Conservation (phyloP, 2,888 invertebrate genomes). For the Orthonevra nobilis region DNA sequence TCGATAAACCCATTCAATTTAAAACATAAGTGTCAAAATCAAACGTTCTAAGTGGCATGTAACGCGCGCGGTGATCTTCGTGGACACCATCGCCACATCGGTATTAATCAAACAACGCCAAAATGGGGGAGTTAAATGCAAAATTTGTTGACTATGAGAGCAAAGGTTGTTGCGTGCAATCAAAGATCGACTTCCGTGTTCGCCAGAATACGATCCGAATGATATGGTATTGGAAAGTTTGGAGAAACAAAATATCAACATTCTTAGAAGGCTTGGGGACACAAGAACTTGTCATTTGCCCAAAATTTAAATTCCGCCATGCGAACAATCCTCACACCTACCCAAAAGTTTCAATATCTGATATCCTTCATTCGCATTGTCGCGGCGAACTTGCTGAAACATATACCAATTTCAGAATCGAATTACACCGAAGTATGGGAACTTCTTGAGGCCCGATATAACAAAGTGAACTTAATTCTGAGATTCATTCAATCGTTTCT, state of each 20-base stretch:
- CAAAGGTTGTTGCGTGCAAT: neutral
- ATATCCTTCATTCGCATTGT: conserved; percentile 46
- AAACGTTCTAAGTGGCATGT: too few relatives aligned
- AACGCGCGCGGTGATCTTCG: too few relatives aligned
- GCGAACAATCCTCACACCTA: conserved; percentile 29
- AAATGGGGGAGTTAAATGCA: neutral
- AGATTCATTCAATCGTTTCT: conserved; percentile 11
- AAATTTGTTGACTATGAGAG: neutral
- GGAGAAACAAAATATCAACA: neutral
- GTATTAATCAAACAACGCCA: neutral
- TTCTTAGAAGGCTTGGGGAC: conserved; percentile 3
- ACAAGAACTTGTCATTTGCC: conserved; percentile 17
- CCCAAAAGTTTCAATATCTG: conserved; percentile 58
- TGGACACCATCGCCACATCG: too few relatives aligned
- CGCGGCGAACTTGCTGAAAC: conserved; percentile 50
- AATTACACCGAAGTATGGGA: conserved; percentile 45
- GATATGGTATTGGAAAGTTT: neutral
- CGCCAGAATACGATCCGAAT: neutral
- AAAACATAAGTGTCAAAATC: too few relatives aligned
- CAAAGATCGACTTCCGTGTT: neutral
- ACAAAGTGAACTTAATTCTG: neutral
- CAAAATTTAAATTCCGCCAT: conserved; percentile 45
- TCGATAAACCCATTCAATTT: too few relatives aligned
- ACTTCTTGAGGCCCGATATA: conserved; percentile 27
- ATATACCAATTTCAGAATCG: conserved; percentile 53